Evolutionary conservation across 2,113 vertebrate genomes (phyloP).

Genomic region (Peromyscus maniculatus): DNA sequence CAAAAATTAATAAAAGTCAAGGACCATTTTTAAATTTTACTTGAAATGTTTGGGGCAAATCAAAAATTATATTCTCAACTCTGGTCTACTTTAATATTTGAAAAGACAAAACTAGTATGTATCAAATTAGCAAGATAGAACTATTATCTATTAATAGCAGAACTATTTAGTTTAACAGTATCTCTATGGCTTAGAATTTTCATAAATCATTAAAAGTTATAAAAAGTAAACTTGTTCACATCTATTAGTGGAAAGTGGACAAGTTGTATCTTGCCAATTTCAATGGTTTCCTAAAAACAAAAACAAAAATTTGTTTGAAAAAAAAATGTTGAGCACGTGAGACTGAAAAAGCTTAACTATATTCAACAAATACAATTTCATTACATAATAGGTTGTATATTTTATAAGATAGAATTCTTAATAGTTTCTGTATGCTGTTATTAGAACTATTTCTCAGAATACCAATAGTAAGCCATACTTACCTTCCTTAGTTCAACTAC

Average conservation of each 20-base stretch:
- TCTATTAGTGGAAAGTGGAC: not conserved
- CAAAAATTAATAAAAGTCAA: slow-evolving; percentile 66
- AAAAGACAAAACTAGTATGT: slow-evolving; percentile 48
- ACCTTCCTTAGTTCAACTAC: slow-evolving; percentile 99
- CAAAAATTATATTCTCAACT: slow-evolving; percentile 48
- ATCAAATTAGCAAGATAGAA: not conserved
- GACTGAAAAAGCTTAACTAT: not conserved
- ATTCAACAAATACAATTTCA: not conserved
- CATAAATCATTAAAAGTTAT: slow-evolving; percentile 48
- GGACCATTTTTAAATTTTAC: slow-evolving; percentile 17
- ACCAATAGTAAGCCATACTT: slow-evolving; percentile 71
- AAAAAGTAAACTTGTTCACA: slow-evolving; percentile 2
- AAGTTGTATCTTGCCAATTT: slow-evolving; percentile 32
- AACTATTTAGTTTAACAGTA: slow-evolving; percentile 46
- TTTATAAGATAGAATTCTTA: slow-evolving; percentile 12
- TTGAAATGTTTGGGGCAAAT: slow-evolving; percentile 40
- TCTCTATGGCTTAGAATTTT: not conserved
- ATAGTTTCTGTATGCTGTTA: not conserved
- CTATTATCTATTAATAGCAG: not conserved
- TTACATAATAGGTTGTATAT: not conserved
- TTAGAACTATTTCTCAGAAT: not conserved
- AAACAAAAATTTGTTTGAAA: slow-evolving; percentile 30
- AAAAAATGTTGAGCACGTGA: not conserved
- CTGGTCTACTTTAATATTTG: slow-evolving; percentile 49
- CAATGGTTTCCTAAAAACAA: not conserved